Percentiles rank a stretch among this genome's conserved stretches.
These are phyloP conservation scores for Dicroscelio sp. DNA, from an alignment of 2,888 invertebrate species.

Conservation along the genomic window DNA sequence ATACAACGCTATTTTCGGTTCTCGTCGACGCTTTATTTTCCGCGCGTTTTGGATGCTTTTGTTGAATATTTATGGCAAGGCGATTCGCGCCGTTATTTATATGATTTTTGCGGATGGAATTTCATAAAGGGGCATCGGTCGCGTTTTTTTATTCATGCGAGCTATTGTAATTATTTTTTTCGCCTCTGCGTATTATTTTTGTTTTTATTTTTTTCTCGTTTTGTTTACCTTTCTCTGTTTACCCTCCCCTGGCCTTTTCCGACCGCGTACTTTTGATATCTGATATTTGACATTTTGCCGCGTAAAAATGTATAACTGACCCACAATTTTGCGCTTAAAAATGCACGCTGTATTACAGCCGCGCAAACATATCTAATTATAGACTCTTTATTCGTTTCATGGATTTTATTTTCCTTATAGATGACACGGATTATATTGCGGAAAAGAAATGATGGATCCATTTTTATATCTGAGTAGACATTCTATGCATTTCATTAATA, in stretches of 20 bases:
- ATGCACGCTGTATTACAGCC: not conserved
- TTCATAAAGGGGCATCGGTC: slow-evolving; percentile 62
- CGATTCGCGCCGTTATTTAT: slow-evolving; percentile 74
- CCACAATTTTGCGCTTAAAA: not conserved
- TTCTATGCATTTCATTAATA: slow-evolving; percentile 34
- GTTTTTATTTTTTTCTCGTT: too few relatives aligned
- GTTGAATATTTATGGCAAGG: slow-evolving; percentile 76
- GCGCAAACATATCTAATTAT: not conserved
- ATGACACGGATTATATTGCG: not conserved
- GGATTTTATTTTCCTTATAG: not conserved
- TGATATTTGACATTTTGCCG: slow-evolving; percentile 61
- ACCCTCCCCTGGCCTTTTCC: slow-evolving; percentile 1
- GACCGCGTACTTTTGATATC: slow-evolving; percentile 53
- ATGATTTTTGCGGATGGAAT: slow-evolving; percentile 75
- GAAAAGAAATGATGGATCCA: slow-evolving; percentile 1
- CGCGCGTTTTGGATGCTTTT: slow-evolving; percentile 68
- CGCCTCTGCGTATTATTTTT: not conserved
- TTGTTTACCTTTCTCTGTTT: too few relatives aligned
- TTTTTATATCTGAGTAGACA: not conserved
- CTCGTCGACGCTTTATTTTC: slow-evolving; percentile 66
- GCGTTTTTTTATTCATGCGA: slow-evolving; percentile 69
- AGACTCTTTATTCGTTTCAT: not conserved
- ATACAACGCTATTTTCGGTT: slow-evolving; percentile 69
- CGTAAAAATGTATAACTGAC: slow-evolving; percentile 23
- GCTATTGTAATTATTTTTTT: slow-evolving; percentile 71